phyloP scores from a whole-genome alignment of 1,140 invertebrate genomes.

The Yoshiicerus persimilis region DNA sequence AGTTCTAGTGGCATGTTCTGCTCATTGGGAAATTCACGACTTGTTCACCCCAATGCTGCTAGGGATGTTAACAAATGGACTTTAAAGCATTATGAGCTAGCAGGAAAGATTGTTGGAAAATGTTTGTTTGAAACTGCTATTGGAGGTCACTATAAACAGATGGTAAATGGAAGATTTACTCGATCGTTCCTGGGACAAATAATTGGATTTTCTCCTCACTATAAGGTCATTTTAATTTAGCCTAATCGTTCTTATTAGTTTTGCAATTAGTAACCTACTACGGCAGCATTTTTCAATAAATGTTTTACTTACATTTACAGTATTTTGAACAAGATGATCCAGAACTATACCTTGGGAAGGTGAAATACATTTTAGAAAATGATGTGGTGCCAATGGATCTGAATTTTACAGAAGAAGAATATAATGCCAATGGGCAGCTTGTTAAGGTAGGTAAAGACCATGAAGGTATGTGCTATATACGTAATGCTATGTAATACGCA shows the following conservation, averaged over 20 bases:
- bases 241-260: not conserved
- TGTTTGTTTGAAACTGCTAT: conserved; percentile 88
- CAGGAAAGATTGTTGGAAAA: conserved; percentile 90
- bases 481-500: not conserved
- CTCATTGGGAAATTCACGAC: conserved; percentile 66
- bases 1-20: conserved; percentile 57
- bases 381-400: conserved; percentile 83
- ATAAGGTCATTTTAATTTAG: conserved; percentile 67
- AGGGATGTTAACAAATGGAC: conserved; percentile 73
- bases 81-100: conserved; percentile 88
- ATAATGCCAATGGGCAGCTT: conserved; percentile 73
- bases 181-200: conserved; percentile 90
- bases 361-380: conserved; percentile 90
- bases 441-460: conserved; percentile 59
- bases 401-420: conserved; percentile 85
- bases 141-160: conserved; percentile 79
- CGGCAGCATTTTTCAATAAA: not conserved
- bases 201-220: conserved; percentile 87
- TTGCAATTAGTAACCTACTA: conserved; percentile 51
- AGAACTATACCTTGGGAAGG: conserved; percentile 84
- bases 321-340: conserved; percentile 96
- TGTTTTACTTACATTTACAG: conserved; percentile 53
- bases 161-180: conserved; percentile 85
- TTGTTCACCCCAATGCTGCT: conserved; percentile 84
- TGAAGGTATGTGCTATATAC: not conserved